Evolutionary conservation across 2,797 vertebrate species (phyloP).

Genomic region (Champsocephalus gunnari): DNA sequence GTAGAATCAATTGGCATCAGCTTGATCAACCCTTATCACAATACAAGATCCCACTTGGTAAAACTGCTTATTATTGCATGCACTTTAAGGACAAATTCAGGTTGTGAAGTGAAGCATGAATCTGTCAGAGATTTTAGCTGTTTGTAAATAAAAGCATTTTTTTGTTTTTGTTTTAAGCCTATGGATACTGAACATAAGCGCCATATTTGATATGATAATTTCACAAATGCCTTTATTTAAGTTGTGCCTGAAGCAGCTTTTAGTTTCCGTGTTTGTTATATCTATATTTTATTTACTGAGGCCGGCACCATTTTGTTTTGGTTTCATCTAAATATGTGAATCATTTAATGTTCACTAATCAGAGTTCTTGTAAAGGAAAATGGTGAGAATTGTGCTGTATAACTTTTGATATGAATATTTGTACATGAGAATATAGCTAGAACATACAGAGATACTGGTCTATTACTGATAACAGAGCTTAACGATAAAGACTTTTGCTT

Average conservation of each 20-base stretch:
- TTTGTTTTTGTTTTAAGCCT: constrained; percentile 74
- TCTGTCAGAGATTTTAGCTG: constrained; percentile 99
- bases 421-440: constrained; percentile 87
- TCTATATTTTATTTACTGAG: constrained; percentile 76
- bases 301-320: constrained; percentile 76
- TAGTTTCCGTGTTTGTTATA: constrained; percentile 74
- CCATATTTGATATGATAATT: constrained; percentile 84
- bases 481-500: constrained; percentile 70
- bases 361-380: constrained; percentile 87
- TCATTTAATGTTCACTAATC: constrained; percentile 86
- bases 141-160: constrained; percentile 98
- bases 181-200: constrained; percentile 80
- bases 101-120: constrained; percentile 96
- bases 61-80: constrained; percentile 97
- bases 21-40: constrained; percentile 95
- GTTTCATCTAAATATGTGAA: constrained; percentile 82
- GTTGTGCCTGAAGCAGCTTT: constrained; percentile 86
- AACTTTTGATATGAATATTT: constrained; percentile 90
- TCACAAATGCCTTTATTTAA: constrained; percentile 89
- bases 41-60: constrained; percentile 89
- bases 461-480: constrained; percentile 80
- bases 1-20: constrained; percentile 84
- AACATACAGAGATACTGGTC: constrained; percentile 83
- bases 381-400: constrained; percentile 89
- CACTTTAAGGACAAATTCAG: constrained; percentile 99